Evolutionary conservation across 2,888 invertebrate genomes (phyloP), one percentile per base, ranked within the genome.

Genomic region (Cyclophora albipunctata): DNA sequence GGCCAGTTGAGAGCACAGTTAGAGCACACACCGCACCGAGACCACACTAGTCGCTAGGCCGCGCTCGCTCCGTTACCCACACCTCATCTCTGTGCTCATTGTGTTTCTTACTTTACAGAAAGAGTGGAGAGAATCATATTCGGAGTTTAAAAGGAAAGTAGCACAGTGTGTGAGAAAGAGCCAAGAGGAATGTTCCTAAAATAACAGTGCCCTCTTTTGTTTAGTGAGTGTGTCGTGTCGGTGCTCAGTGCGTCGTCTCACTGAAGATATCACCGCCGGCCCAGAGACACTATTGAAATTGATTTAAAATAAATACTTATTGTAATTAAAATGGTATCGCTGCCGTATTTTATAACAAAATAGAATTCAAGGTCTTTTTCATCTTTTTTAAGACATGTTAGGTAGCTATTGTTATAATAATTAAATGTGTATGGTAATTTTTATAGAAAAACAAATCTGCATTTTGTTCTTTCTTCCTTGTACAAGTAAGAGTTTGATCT

Each of bases 101-200:
- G 69, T 84, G 69, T 79, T 88, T 87, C 81, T 86, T 81, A 20
- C 20, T 84, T 91, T 92, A 71, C 91, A 97, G 96, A 99, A 99
- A 93, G 97, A 98, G 91, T 98, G 98, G 97, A 93, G 98, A 90
- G 98, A 98, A 91, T 95, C 96, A 85, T 97, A 96, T 91, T 91
- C 94, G 86, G 98, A 97, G 90, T 99, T 98, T 91, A 98, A 98
- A 92, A 93, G 96, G 89, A 97, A 96, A 92, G 98, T 99, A 80
- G 97, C 98, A 73, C 93, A 95, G 89, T 98, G 98, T 92, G 98
- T 99, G 79, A 93, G 98, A 90, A 97, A 96, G 91, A 98, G 98
- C 92, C 98, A 98, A 92, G 98, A 99, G 90, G 96, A 97, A 91
- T 95, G 96, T 93, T 94, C 95, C 93, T 96, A 95, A 93, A 57